phyloP scores from a whole-genome alignment of 2,888 invertebrate genomes.

The Eudemis profundana region DNA sequence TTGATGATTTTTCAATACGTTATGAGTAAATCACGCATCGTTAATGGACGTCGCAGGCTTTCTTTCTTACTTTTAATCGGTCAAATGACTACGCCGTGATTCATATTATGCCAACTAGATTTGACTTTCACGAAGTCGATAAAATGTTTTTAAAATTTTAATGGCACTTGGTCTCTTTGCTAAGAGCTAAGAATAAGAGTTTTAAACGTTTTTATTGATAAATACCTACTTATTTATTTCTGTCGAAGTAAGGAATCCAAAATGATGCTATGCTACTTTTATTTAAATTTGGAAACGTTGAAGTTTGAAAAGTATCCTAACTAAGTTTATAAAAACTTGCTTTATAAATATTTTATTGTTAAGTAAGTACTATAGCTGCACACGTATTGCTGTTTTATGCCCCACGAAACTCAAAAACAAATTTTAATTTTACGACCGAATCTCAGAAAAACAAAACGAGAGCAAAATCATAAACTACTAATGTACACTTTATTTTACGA shows the following conservation, averaged over 20 bases:
- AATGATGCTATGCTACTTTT: no score
- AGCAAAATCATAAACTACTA: slow-evolving; percentile 12
- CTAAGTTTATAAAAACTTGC: background rate
- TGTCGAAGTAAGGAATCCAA: no score
- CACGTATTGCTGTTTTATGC: background rate
- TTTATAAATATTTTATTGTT: background rate
- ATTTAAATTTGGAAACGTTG: no score
- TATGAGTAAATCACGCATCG: slow-evolving; percentile 58
- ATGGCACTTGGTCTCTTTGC: slow-evolving; percentile 23
- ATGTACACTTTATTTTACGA: slow-evolving; percentile 11
- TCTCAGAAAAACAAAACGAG: slow-evolving; percentile 18
- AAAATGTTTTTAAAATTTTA: slow-evolving; percentile 35
- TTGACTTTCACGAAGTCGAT: slow-evolving; percentile 40
- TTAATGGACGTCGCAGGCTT: slow-evolving; percentile 62
- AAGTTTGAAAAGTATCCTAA: no score
- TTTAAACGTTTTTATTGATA: background rate
- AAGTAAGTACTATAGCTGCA: background rate
- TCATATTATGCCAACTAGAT: slow-evolving; percentile 46
- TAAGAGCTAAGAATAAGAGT: slow-evolving; percentile 1
- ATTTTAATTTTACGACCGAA: slow-evolving; percentile 5
- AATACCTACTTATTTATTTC: background rate
- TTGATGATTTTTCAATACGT: slow-evolving; percentile 59
- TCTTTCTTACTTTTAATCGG: slow-evolving; percentile 49
- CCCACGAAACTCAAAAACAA: background rate
- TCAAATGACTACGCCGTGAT: slow-evolving; percentile 47